Evolutionary conservation across 2,113 vertebrate species (phyloP).

Genomic region (Elephas maximus): DNA sequence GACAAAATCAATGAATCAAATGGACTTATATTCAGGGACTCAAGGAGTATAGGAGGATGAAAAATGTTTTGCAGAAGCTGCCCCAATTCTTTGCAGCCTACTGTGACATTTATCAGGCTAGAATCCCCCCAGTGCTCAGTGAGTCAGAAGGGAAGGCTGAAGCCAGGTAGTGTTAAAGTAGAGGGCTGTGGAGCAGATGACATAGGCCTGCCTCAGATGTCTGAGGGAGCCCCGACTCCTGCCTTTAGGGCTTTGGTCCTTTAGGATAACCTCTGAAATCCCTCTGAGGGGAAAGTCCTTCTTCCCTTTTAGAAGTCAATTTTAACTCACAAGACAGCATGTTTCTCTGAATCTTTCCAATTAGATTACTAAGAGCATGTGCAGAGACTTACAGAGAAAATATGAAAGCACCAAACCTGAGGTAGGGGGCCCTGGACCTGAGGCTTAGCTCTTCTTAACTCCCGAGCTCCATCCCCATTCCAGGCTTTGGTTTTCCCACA

Average conservation of each 20-base stretch:
- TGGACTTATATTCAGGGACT: not conserved
- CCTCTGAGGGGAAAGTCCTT: not conserved
- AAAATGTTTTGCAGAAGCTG: not conserved
- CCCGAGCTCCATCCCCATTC: not conserved
- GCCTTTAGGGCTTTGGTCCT: not conserved
- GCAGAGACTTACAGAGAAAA: not conserved
- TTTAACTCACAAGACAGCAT: not conserved
- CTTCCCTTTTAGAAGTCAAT: not conserved
- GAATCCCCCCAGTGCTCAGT: no score
- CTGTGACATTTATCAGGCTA: not conserved
- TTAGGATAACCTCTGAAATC: not conserved
- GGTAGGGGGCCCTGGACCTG: not conserved
- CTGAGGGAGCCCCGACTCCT: not conserved
- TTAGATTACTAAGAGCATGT: fast-evolving
- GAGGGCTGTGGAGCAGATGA: not conserved
- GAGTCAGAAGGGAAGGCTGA: no score
- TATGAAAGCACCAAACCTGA: fast-evolving
- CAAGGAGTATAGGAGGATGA: not conserved
- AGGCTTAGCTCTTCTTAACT: no score
- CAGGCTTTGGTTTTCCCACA: not conserved
- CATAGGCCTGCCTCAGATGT: no score
- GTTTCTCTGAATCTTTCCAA: not conserved
- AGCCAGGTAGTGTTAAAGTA: not conserved
- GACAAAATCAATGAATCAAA: not conserved
- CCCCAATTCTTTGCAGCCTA: not conserved